Conservation (phyloP, 2,888 invertebrate genomes). For the Chalcosyrphus nemorum region DNA sequence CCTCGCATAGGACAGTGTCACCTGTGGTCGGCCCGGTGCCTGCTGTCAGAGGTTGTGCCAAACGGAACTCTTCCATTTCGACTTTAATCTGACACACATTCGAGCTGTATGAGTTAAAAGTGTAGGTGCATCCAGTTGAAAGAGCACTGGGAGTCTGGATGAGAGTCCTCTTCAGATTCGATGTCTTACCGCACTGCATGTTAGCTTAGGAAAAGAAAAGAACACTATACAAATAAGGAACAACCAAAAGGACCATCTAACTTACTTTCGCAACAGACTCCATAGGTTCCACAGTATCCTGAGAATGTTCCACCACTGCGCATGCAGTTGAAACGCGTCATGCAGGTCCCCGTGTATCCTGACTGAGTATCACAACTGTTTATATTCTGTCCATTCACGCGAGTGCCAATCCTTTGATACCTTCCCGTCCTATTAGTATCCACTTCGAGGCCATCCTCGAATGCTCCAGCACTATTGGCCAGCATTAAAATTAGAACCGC, state of each 20-base stretch:
- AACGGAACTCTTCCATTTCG: conserved; percentile 78
- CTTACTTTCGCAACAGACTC: conserved; percentile 81
- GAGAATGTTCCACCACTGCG: conserved; percentile 78
- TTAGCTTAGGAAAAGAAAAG: conserved; percentile 75
- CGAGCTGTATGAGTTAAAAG: conserved; percentile 78
- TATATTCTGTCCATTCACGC: neutral
- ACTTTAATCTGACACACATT: conserved; percentile 80
- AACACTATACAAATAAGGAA: neutral
- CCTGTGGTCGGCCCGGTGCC: conserved; percentile 38
- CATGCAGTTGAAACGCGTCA: conserved; percentile 79
- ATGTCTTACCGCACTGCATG: conserved; percentile 77
- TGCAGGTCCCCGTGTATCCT: conserved; percentile 78
- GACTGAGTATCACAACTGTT: conserved; percentile 78
- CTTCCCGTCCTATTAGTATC: conserved; percentile 38
- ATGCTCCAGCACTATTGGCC: neutral
- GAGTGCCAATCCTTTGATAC: conserved; percentile 11
- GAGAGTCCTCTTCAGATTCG: conserved; percentile 78
- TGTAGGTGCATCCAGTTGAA: conserved; percentile 76
- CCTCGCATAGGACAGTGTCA: conserved; percentile 75
- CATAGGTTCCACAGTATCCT: conserved; percentile 79
- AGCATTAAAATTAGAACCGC: neutral
- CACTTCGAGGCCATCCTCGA: conserved; percentile 5
- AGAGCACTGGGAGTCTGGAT: conserved; percentile 77
- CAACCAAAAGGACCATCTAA: neutral
- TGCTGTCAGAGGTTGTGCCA: conserved; percentile 75